phyloP scores from a whole-genome alignment of 2,888 invertebrate species.

The Hymenopus coronatus region DNA sequence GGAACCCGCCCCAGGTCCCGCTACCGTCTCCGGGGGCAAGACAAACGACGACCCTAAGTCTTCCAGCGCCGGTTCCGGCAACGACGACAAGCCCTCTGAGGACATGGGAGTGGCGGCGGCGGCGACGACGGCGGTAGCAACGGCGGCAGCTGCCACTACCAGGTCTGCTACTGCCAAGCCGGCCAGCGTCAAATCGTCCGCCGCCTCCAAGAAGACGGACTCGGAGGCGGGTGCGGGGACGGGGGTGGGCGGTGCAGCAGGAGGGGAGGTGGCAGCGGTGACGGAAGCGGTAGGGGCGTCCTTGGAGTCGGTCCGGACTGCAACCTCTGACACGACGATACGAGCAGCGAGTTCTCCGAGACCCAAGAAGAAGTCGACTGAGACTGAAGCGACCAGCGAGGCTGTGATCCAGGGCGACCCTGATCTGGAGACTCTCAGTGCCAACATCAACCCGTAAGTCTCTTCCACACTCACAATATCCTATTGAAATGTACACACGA shows the following conservation, averaged over 20 bases:
- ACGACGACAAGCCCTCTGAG: background rate
- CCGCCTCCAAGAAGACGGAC: background rate
- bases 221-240: background rate
- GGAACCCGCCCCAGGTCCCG: background rate
- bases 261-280: background rate
- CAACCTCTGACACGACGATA: constrained; percentile 14
- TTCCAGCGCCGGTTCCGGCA: background rate
- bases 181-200: constrained; percentile 1
- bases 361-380: background rate
- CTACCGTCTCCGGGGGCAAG: background rate
- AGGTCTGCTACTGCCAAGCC: background rate
- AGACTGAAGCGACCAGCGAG: constrained; percentile 1
- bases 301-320: constrained; percentile 24
- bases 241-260: background rate
- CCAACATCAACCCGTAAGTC: constrained; percentile 48
- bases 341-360: constrained; percentile 7
- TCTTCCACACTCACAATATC: no score
- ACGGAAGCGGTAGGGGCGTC: constrained; percentile 7
- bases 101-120: background rate
- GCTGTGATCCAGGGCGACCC: constrained; percentile 50
- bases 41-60: background rate
- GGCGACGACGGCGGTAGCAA: background rate
- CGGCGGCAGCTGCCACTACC: background rate
- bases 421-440: constrained; percentile 60
- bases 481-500: no score